Evolutionary conservation across 2,113 vertebrate genomes (phyloP).

Genomic region (Cromileptes altivelis): DNA sequence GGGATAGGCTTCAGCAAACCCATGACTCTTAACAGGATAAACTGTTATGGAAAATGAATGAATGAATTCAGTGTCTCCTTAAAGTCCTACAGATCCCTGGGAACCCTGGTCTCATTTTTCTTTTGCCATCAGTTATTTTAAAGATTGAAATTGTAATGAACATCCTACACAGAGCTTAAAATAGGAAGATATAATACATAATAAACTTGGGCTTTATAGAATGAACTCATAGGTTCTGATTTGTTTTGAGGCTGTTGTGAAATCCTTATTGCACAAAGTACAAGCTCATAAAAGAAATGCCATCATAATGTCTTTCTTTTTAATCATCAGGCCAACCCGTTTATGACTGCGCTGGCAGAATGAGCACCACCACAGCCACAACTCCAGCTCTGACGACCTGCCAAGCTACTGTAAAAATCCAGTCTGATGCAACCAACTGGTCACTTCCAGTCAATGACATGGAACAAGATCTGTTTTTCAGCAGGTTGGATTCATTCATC

Average conservation of each 20-base stretch:
- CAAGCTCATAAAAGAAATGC: background rate
- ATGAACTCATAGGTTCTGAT: background rate
- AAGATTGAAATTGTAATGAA: background rate
- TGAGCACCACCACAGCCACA: constrained; percentile 40
- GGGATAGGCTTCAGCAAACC: too few species aligned
- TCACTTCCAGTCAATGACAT: constrained; percentile 50
- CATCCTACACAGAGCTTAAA: too few species aligned
- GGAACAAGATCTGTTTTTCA: background rate
- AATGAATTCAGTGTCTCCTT: too few species aligned
- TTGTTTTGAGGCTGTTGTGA: background rate
- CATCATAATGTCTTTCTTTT: background rate
- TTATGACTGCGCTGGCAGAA: constrained; percentile 67
- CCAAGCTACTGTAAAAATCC: background rate
- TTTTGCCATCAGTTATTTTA: too few species aligned
- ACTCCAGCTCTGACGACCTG: constrained; percentile 30
- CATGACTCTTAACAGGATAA: too few species aligned
- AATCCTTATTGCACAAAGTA: background rate
- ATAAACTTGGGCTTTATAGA: background rate
- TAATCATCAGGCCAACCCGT: constrained; percentile 60
- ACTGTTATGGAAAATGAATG: too few species aligned
- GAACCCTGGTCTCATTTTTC: too few species aligned
- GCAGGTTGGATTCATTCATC: constrained; percentile 25
- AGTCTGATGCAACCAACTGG: background rate
- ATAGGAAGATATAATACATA: background rate
- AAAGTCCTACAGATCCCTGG: too few species aligned